Conservation (phyloP, 2,888 invertebrate genomes). For the Sarcophaga variegata region DNA sequence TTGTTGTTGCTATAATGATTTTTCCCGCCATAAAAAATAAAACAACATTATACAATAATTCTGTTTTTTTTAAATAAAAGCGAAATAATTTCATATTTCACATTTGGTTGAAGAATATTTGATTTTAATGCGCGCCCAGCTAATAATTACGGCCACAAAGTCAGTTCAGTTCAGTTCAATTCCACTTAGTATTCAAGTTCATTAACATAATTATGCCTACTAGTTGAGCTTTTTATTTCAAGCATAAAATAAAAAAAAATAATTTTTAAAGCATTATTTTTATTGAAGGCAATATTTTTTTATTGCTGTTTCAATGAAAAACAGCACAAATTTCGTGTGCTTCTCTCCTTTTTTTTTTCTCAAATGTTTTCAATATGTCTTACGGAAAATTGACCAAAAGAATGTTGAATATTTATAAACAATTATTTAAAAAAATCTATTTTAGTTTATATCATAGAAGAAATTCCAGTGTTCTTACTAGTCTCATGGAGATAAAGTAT, state of each 20-base stretch:
- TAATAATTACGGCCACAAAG: slow-evolving; percentile 14
- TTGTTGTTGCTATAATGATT: not conserved
- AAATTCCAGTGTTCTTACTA: too few species aligned
- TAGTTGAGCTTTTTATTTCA: slow-evolving; percentile 3
- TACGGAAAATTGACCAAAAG: too few species aligned
- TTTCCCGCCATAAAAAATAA: slow-evolving; percentile 35
- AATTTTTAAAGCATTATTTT: too few species aligned
- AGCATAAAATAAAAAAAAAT: not conserved
- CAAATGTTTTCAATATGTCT: too few species aligned
- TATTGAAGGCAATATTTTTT: slow-evolving; percentile 19
- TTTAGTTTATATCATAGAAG: too few species aligned
- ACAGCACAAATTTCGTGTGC: too few species aligned
- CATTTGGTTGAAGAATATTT: not conserved
- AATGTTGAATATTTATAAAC: too few species aligned
- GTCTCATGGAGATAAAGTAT: too few species aligned
- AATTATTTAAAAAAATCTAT: too few species aligned
- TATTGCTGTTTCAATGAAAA: not conserved
- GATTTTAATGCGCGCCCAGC: too few species aligned
- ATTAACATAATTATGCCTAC: slow-evolving; percentile 55
- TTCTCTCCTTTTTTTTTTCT: too few species aligned
- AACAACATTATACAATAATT: slow-evolving; percentile 11
- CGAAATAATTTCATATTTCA: not conserved
- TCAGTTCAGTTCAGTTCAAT: not conserved
- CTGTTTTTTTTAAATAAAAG: not conserved
- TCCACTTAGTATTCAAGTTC: slow-evolving; percentile 51